phyloP scores from a whole-genome alignment of 2,797 vertebrate species.

The Acomys russatus region DNA sequence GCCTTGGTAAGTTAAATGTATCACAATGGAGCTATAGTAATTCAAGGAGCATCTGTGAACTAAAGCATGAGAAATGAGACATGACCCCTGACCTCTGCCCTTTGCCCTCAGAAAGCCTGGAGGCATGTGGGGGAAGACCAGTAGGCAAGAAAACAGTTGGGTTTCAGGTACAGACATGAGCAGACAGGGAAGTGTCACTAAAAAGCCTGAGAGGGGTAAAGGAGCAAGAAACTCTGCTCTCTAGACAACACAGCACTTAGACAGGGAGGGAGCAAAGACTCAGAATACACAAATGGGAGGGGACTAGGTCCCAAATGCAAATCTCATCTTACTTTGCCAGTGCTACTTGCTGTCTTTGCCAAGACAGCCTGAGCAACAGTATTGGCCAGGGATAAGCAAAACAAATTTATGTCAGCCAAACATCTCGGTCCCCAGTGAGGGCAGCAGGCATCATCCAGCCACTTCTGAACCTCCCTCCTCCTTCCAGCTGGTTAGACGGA shows the following conservation, averaged over 20 bases:
- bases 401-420: background rate
- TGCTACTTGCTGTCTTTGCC: background rate
- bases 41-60: background rate
- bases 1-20: background rate
- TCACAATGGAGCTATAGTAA: background rate
- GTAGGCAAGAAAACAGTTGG: background rate
- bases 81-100: background rate
- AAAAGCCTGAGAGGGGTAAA: background rate
- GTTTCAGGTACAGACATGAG: background rate
- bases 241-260: background rate
- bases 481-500: background rate
- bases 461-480: background rate
- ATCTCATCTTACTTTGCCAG: background rate
- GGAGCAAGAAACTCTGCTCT: background rate
- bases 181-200: background rate
- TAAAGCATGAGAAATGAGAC: background rate
- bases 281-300: background rate
- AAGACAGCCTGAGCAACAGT: background rate
- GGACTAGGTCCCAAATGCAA: background rate
- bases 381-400: background rate
- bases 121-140: background rate
- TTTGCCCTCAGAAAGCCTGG: background rate
- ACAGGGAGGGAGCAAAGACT: no score
- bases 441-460: fast-evolving
- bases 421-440: background rate